These are phyloP conservation scores for Leptocoma aspasia DNA, from an alignment of 2,113 vertebrate genomes.

Conservation along the genomic window DNA sequence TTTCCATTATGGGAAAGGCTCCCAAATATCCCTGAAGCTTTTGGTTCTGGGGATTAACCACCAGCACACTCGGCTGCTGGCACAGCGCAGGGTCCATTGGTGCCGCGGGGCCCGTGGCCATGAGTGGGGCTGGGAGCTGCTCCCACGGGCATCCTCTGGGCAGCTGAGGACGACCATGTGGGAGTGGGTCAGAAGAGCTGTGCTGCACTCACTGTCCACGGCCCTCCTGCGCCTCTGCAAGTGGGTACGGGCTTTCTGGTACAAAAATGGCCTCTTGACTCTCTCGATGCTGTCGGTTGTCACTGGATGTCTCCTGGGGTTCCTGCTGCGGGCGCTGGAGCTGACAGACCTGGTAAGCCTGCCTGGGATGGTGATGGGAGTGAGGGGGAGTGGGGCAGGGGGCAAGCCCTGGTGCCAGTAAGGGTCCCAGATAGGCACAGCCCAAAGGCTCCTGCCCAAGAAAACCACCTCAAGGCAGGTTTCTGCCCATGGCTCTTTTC, in stretches of 20 bases:
- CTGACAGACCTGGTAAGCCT: slow-evolving; percentile 80
- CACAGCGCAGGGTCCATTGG: background rate
- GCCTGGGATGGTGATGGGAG: background rate
- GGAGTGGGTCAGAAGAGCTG: background rate
- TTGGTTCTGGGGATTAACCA: background rate
- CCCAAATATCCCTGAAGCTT: background rate
- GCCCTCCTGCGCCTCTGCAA: background rate
- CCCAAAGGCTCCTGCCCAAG: background rate
- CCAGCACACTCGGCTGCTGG: background rate
- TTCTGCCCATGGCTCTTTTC: rapidly evolving
- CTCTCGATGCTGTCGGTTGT: slow-evolving; percentile 80
- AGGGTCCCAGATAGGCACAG: background rate
- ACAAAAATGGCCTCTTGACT: slow-evolving; percentile 78
- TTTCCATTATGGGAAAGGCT: slow-evolving; percentile 40
- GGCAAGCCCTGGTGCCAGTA: background rate
- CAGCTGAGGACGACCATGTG: background rate
- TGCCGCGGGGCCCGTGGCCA: rapidly evolving
- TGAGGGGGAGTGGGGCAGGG: rapidly evolving
- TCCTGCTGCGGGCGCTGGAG: slow-evolving; percentile 76
- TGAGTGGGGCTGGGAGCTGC: background rate
- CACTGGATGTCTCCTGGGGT: slow-evolving; percentile 81
- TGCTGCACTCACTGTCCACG: background rate
- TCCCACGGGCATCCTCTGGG: background rate
- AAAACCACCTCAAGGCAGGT: background rate
- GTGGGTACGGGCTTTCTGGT: slow-evolving; percentile 42